phyloP scores from a whole-genome alignment of 2,797 vertebrate species.

The Vultur gryphus region DNA sequence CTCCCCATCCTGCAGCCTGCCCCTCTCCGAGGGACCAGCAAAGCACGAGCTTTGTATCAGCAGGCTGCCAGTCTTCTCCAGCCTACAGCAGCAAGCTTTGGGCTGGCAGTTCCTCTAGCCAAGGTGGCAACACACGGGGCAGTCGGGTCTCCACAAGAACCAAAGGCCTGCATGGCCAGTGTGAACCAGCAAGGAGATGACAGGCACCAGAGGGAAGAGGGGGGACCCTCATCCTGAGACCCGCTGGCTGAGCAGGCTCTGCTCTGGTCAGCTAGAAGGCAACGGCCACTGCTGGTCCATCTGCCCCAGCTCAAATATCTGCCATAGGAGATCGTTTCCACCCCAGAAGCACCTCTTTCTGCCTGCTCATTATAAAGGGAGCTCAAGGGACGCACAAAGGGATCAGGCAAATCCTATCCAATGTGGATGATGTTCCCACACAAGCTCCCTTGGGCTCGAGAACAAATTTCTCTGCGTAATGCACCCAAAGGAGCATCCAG shows the following conservation, averaged over 20 bases:
- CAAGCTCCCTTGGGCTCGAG: not conserved
- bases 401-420: not conserved
- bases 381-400: not conserved
- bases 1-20: not conserved
- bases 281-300: not conserved
- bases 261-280: not conserved
- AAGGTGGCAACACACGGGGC: not conserved
- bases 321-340: not conserved
- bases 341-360: not conserved
- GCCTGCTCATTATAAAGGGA: not conserved
- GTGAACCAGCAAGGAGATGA: not conserved
- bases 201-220: not conserved
- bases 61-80: not conserved
- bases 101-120: not conserved
- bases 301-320: not conserved
- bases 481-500: not conserved
- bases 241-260: not conserved
- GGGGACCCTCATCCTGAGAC: not conserved
- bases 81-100: not conserved
- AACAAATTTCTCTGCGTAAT: not conserved
- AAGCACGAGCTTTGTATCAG: not conserved
- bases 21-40: not conserved
- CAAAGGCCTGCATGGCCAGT: not conserved
- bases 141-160: not conserved
- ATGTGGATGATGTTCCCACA: not conserved